phyloP scores from a whole-genome alignment of 2,888 invertebrate genomes.

The Epistrophe eligans region DNA sequence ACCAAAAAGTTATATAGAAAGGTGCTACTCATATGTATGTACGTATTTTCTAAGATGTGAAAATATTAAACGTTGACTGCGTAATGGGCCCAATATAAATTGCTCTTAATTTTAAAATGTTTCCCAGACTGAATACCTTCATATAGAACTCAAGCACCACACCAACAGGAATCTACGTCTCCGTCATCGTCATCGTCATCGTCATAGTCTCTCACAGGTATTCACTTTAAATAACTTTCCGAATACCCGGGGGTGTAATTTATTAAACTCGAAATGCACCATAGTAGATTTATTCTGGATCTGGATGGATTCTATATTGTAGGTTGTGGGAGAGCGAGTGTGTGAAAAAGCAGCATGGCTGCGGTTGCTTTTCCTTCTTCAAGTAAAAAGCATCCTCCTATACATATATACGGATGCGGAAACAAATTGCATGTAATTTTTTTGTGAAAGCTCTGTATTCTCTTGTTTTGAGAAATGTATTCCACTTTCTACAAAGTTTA shows the following conservation, averaged over 20 bases:
- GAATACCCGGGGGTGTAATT: conserved; percentile 73
- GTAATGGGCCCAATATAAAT: conserved; percentile 72
- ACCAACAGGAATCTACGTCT: conserved; percentile 11
- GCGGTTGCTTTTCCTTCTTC: conserved; percentile 64
- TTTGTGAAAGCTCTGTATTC: conserved; percentile 67
- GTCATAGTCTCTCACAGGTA: conserved; percentile 51
- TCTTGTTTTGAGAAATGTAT: conserved; percentile 75
- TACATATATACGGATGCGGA: conserved; percentile 73
- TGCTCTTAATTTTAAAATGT: conserved; percentile 64
- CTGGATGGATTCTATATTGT: background rate
- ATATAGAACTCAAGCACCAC: background rate
- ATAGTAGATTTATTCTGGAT: conserved; percentile 63
- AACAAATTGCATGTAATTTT: conserved; percentile 76
- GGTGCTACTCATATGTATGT: background rate
- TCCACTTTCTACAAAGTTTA: conserved; percentile 74
- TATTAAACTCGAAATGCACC: conserved; percentile 74
- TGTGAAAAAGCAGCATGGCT: conserved; percentile 72
- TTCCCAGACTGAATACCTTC: conserved; percentile 58
- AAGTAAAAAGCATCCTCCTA: conserved; percentile 71
- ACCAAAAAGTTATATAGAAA: background rate
- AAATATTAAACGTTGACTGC: conserved; percentile 30
- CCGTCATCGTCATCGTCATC: conserved; percentile 17
- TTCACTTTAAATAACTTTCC: conserved; percentile 76
- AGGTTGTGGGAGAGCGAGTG: conserved; percentile 18
- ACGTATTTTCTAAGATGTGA: conserved; percentile 1